Conservation (phyloP, 2,113 vertebrate genomes). For the Anhinga rufa region DNA sequence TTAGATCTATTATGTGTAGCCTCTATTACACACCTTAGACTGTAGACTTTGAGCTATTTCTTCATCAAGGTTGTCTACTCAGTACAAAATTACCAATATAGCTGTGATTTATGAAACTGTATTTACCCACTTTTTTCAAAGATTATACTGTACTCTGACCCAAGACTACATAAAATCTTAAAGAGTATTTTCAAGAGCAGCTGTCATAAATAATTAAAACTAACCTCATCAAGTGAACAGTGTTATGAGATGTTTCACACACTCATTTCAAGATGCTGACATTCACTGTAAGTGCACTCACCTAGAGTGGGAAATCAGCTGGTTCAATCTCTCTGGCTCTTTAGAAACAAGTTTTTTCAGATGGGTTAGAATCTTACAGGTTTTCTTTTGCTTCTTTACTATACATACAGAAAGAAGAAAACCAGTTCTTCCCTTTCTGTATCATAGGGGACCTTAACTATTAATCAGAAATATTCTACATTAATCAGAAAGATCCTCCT, state of each 20-base stretch:
- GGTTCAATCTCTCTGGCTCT: background rate
- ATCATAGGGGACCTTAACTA: background rate
- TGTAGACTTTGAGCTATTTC: background rate
- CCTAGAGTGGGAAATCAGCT: background rate
- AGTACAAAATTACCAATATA: background rate
- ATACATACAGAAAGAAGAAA: background rate
- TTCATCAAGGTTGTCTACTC: background rate
- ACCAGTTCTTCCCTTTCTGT: background rate
- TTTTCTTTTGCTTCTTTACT: conserved; percentile 1
- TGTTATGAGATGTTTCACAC: background rate
- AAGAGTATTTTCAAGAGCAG: background rate
- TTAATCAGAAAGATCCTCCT: background rate
- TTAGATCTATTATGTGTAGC: background rate
- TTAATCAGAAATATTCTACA: conserved; percentile 1
- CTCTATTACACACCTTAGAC: background rate
- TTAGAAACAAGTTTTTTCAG: conserved; percentile 33
- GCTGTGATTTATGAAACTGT: background rate
- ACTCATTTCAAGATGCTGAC: background rate
- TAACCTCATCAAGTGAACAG: background rate
- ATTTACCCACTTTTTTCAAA: background rate
- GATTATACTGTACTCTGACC: background rate
- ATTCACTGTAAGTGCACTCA: background rate
- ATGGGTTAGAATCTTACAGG: background rate
- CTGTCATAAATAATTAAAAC: conserved; percentile 50
- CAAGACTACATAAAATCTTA: background rate